Base-by-base conservation (phyloP, 2,797 vertebrate genomes). In the Periophthalmus magnuspinnatus region DNA sequence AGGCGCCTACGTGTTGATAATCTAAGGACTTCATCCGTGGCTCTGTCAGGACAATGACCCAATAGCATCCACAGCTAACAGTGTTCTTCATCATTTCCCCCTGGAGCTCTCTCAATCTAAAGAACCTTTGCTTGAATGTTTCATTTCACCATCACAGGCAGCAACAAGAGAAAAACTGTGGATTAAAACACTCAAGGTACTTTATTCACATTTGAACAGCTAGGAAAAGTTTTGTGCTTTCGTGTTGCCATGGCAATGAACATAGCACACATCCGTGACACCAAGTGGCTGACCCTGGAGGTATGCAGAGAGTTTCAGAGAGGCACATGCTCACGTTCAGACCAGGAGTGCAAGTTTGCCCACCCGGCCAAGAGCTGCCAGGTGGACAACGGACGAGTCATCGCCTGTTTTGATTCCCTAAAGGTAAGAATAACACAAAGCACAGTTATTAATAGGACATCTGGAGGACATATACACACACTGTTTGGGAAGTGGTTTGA, bases 251-350 rank as follows among this genome's bases (percentile, higher is more conserved):
- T 96, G 94, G 93, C 97, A 79, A 92, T 97, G 90, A 98, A 95
- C 92, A 94, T 99, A 87, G 93, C 97, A 80, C 94, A 99, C 91
- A 95, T 98, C 81, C 96, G 97, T 48, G 98, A 99, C 92, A 96
- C 97, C 84, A 98, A 97, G 94, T 99, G 98, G 98, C 95, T 99
- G 93, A 99, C 97, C 9, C 93, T 99, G 89, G 98, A 99, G 95
- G 98, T 99, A 81, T 99, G 98, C 84, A 93, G 97, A 83, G 98
- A 99, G 92, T 99, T 96, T 92, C 97, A 98, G 95, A 95, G 97
- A 89, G 97, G 97, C 73, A 96, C 96, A 61, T 99, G 97, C 89
- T 96, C 96, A 19, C 96, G 97, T 78, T 94, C 96, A 5, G 98
- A 99, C 84, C 94, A 94, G 60, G 97, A 99, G 89, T 99, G 98